phyloP scores from a whole-genome alignment of 2,797 vertebrate species.

The Macroramphosus scolopax region DNA sequence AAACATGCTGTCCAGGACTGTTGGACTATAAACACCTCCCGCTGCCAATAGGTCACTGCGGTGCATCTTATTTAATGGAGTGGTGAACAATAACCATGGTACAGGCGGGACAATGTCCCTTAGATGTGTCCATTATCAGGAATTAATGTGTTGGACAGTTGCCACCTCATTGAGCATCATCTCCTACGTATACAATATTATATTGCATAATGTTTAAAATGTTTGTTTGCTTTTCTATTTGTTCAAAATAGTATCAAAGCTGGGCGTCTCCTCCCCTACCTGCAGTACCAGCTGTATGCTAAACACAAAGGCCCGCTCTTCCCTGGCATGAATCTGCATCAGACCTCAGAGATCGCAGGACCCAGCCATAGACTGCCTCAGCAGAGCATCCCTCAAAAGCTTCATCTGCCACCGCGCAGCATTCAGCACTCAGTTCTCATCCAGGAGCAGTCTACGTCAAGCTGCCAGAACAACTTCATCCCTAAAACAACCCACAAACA shows the following conservation, averaged over 20 bases:
- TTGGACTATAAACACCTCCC: no score
- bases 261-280: slow-evolving; percentile 86
- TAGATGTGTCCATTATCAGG: no score
- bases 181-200: no score
- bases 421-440: slow-evolving; percentile 28
- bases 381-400: slow-evolving; percentile 39
- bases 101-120: no score
- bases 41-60: no score
- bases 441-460: slow-evolving; percentile 25
- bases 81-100: no score
- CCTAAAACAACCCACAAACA: slow-evolving; percentile 20
- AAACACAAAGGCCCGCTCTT: slow-evolving; percentile 91
- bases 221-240: slow-evolving; percentile 14
- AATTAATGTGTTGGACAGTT: no score
- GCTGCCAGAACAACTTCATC: slow-evolving; percentile 27
- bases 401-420: slow-evolving; percentile 37
- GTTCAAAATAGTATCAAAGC: slow-evolving; percentile 85
- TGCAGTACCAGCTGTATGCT: slow-evolving; percentile 93
- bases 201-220: not conserved
- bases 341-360: slow-evolving; percentile 74
- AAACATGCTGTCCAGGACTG: no score
- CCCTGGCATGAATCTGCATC: slow-evolving; percentile 56
- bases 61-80: no score
- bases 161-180: no score
- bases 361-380: slow-evolving; percentile 68